phyloP scores from a whole-genome alignment of 2,113 vertebrate genomes.

The Columba janthina region DNA sequence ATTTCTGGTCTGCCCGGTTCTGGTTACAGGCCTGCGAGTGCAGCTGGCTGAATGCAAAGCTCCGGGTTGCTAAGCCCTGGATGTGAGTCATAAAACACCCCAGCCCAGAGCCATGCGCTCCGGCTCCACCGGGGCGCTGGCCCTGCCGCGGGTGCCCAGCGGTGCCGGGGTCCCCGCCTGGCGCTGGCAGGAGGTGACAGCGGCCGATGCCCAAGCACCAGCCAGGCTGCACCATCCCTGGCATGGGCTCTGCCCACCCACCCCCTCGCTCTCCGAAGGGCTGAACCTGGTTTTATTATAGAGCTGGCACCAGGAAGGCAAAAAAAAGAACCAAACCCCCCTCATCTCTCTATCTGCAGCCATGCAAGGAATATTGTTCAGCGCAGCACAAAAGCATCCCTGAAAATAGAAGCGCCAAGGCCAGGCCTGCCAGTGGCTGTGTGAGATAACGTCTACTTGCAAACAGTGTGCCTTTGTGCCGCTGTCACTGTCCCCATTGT shows the following conservation, averaged over 20 bases:
- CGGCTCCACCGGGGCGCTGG: neutral
- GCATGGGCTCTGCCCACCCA: neutral
- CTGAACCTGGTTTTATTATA: neutral
- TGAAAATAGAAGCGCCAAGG: conserved; percentile 96
- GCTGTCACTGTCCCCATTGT: conserved; percentile 99
- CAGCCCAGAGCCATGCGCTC: neutral
- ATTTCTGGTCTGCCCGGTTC: neutral
- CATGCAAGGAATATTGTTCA: conserved; percentile 89
- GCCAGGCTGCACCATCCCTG: neutral
- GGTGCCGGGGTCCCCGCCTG: neutral
- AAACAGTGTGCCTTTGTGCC: conserved; percentile 97
- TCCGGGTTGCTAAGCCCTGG: neutral
- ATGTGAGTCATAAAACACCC: neutral
- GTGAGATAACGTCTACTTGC: conserved; percentile 99
- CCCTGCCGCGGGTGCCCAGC: neutral
- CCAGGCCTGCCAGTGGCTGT: conserved; percentile 96
- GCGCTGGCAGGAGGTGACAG: neutral
- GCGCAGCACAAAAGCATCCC: conserved; percentile 93
- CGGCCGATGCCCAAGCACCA: accelerated
- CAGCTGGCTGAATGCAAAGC: neutral
- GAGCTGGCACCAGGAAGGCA: conserved; percentile 7
- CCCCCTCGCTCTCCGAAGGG: neutral
- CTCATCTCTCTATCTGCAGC: conserved; percentile 81
- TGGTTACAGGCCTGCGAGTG: neutral
- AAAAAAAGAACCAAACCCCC: conserved; percentile 40